phyloP scores from a whole-genome alignment of 2,888 invertebrate genomes.

The Tiphia femorata region DNA sequence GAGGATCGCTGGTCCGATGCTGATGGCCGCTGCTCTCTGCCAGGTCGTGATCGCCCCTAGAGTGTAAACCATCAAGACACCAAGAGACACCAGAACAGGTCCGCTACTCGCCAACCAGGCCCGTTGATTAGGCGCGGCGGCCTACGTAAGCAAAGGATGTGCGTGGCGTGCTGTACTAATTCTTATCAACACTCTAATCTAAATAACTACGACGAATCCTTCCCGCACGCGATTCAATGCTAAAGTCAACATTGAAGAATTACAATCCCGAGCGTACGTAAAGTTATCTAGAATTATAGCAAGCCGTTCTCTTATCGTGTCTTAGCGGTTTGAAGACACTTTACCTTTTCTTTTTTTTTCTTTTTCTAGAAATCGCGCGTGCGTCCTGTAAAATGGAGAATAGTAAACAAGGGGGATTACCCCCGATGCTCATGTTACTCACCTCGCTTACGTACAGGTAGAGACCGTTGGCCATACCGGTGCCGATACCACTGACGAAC shows the following conservation, averaged over 20 bases:
- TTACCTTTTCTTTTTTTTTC: too few species aligned
- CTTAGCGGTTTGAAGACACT: not conserved
- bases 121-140: conserved; percentile 77
- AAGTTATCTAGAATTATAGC: too few species aligned
- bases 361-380: too few species aligned
- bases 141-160: conserved; percentile 67
- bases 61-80: conserved; percentile 79
- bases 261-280: too few species aligned
- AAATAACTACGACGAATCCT: not conserved
- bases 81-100: conserved; percentile 79
- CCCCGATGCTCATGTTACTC: too few species aligned
- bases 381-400: too few species aligned
- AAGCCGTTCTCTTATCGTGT: not conserved
- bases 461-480: conserved; percentile 71
- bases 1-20: conserved; percentile 70
- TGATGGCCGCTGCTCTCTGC: conserved; percentile 77
- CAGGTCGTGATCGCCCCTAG: conserved; percentile 78
- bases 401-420: too few species aligned
- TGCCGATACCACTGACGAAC: conserved; percentile 79
- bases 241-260: too few species aligned
- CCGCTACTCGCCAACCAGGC: conserved; percentile 79
- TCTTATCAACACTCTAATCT: not conserved
- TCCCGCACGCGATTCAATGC: too few species aligned
- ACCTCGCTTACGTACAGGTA: conserved; percentile 65
- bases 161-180: too few species aligned